Conservation (phyloP, 2,797 vertebrate species). For the Benthosema pterotum region DNA sequence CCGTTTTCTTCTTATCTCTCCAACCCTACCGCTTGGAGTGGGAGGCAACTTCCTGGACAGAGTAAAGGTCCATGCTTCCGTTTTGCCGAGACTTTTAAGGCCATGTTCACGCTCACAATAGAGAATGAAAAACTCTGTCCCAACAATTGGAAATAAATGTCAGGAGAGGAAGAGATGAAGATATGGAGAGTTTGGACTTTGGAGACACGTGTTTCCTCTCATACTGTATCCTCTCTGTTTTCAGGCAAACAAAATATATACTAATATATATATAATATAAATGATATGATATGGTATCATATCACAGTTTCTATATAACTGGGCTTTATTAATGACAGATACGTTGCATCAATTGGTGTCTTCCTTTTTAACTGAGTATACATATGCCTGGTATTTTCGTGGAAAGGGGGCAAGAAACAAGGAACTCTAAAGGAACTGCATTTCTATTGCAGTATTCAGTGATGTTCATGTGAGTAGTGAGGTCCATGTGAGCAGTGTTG, state of each 20-base stretch:
- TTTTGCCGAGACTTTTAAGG: constrained; percentile 42
- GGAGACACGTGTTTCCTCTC: constrained; percentile 1
- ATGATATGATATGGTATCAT: no score
- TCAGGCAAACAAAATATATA: background rate
- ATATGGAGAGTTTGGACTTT: background rate
- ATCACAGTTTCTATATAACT: no score
- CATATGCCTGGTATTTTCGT: no score
- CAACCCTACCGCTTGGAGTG: constrained; percentile 39
- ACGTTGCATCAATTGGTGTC: no score
- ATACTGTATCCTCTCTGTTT: background rate
- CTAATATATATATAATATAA: background rate
- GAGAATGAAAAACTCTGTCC: constrained; percentile 27
- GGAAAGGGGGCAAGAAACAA: background rate
- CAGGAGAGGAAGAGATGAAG: constrained; percentile 6
- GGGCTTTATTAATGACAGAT: no score
- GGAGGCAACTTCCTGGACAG: constrained; percentile 70
- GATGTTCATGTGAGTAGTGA: background rate
- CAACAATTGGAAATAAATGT: constrained; percentile 9
- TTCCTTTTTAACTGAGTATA: background rate
- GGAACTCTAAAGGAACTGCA: background rate
- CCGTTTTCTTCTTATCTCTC: constrained; percentile 67
- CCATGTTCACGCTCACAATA: constrained; percentile 32
- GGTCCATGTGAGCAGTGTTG: no score
- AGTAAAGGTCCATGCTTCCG: constrained; percentile 60
- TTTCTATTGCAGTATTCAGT: no score